phyloP scores from a whole-genome alignment of 2,888 invertebrate species.

The Priocnemis perturbator region DNA sequence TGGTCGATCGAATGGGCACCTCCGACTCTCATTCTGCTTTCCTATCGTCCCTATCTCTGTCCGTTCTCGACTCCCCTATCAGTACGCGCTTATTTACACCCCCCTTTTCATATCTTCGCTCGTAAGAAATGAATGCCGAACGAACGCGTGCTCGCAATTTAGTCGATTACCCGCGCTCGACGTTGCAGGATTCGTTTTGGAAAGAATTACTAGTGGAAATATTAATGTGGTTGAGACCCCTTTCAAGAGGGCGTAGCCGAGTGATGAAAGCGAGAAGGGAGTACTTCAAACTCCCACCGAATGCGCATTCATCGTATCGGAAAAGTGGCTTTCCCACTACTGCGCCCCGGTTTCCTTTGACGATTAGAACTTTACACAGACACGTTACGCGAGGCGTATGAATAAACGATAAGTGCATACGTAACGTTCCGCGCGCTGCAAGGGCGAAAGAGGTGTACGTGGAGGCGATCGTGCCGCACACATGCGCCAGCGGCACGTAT shows the following conservation, averaged over 20 bases:
- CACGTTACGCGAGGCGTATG: constrained; percentile 18
- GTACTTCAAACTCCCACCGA: background rate
- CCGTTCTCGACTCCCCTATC: too few species aligned
- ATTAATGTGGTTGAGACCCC: too few species aligned
- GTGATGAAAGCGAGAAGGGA: too few species aligned
- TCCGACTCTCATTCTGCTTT: constrained; percentile 1
- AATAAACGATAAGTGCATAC: constrained; percentile 44
- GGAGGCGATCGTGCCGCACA: background rate
- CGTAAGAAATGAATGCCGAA: too few species aligned
- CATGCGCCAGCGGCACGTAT: constrained; percentile 15
- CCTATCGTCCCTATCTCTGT: constrained; percentile 9
- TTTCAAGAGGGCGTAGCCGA: too few species aligned
- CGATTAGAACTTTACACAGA: constrained; percentile 33
- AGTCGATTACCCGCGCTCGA: too few species aligned
- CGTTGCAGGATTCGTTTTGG: too few species aligned
- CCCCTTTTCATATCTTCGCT: too few species aligned
- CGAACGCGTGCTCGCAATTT: too few species aligned
- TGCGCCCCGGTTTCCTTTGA: constrained; percentile 23
- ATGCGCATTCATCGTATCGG: constrained; percentile 18
- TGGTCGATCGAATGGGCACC: background rate
- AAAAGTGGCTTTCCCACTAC: constrained; percentile 5
- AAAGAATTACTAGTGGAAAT: constrained; percentile 4
- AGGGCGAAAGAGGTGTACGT: background rate
- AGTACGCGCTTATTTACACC: too few species aligned
- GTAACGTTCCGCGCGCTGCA: constrained; percentile 20